Percentiles rank a stretch among this genome's conserved stretches.
These are phyloP conservation scores for Drosophila lini DNA, from an alignment of 1,140 invertebrate species.

Conservation along the genomic window DNA sequence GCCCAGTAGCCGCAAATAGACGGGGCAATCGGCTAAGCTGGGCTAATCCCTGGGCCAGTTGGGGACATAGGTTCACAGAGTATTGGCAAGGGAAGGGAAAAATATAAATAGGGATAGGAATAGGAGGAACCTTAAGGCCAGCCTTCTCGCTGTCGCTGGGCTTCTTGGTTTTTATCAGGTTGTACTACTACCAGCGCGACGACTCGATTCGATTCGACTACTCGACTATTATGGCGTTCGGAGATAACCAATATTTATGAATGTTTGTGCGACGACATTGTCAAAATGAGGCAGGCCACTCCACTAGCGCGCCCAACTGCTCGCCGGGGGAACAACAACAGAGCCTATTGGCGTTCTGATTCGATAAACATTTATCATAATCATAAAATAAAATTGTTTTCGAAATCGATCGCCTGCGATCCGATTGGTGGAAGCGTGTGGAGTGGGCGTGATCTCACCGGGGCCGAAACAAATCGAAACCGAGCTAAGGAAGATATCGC, in stretches of 20 bases:
- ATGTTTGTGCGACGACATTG: slow-evolving; percentile 66
- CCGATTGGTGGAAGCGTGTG: slow-evolving; percentile 61
- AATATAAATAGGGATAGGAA: neutral
- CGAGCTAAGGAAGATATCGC: slow-evolving; percentile 38
- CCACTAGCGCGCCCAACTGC: slow-evolving; percentile 25
- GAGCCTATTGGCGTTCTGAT: slow-evolving; percentile 75
- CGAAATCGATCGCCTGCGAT: slow-evolving; percentile 70
- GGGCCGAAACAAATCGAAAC: slow-evolving; percentile 29
- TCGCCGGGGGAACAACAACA: slow-evolving; percentile 35
- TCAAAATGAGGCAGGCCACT: slow-evolving; percentile 74
- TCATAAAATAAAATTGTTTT: slow-evolving; percentile 77
- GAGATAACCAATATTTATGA: slow-evolving; percentile 77
- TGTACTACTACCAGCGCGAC: slow-evolving; percentile 51
- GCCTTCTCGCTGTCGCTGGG: slow-evolving; percentile 24
- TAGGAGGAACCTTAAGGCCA: slow-evolving; percentile 10
- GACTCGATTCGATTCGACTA: slow-evolving; percentile 40
- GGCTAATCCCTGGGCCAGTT: slow-evolving; percentile 54
- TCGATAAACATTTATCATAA: slow-evolving; percentile 84
- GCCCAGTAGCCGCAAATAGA: slow-evolving; percentile 65
- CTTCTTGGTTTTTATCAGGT: slow-evolving; percentile 56
- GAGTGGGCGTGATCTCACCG: slow-evolving; percentile 64
- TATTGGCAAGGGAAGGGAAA: neutral
- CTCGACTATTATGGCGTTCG: slow-evolving; percentile 73
- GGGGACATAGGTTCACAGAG: slow-evolving; percentile 17
- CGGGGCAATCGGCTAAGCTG: slow-evolving; percentile 50